These are phyloP conservation scores for Tarsius wallacei DNA, from an alignment of 2,797 vertebrate species.

Conservation along the genomic window DNA sequence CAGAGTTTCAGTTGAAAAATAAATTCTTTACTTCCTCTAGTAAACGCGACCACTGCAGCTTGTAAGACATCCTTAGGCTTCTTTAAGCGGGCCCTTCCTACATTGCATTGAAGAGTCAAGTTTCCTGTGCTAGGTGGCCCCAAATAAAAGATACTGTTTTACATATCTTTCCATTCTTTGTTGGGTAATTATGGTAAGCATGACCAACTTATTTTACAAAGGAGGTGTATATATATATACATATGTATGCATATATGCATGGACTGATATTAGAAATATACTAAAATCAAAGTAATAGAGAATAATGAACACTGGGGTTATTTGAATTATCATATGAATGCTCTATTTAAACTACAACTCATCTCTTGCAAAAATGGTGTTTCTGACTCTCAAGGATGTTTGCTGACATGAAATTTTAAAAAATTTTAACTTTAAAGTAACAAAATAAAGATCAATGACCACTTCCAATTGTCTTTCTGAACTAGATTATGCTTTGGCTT, in stretches of 20 bases:
- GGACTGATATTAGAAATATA: not conserved
- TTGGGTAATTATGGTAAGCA: not conserved
- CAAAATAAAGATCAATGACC: conserved; percentile 88
- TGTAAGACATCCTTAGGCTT: not conserved
- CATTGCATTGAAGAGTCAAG: not conserved
- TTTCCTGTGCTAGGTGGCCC: not conserved
- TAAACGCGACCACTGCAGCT: conserved; percentile 45
- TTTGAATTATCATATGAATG: conserved; percentile 80
- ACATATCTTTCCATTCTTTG: not conserved
- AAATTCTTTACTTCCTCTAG: conserved; percentile 74
- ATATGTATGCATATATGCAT: not conserved
- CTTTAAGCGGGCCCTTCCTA: not conserved
- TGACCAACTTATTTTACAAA: not conserved
- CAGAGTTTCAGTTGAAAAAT: conserved; percentile 78
- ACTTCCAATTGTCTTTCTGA: conserved; percentile 80
- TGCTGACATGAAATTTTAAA: conserved; percentile 81
- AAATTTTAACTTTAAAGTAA: conserved; percentile 84
- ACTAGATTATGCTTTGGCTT: conserved; percentile 78
- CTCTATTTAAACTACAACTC: conserved; percentile 84
- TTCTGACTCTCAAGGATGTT: conserved; percentile 80
- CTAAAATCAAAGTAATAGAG: conserved; percentile 25
- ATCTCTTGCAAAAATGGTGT: conserved; percentile 80
- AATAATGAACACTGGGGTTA: conserved; percentile 62
- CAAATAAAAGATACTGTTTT: conserved; percentile 1
- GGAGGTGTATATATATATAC: not conserved